phyloP scores from a whole-genome alignment of 1,140 invertebrate species.

The Acarapis woodi region DNA sequence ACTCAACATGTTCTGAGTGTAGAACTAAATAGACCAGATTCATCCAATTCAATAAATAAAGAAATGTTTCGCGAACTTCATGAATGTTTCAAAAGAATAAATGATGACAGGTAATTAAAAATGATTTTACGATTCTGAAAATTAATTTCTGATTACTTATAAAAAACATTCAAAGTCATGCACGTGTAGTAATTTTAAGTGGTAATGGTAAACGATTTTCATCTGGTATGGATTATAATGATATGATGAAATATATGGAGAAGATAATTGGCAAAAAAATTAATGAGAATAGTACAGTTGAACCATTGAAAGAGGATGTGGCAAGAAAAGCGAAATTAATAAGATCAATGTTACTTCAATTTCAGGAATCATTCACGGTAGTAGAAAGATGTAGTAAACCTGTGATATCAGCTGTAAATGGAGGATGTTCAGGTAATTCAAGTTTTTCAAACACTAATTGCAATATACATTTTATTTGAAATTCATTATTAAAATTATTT shows the following conservation, averaged over 20 bases:
- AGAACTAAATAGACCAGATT: constrained; percentile 60
- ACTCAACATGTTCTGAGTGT: constrained; percentile 61
- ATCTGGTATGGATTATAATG: constrained; percentile 26
- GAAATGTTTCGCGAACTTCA: constrained; percentile 43
- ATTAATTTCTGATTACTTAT: constrained; percentile 22
- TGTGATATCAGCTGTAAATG: constrained; percentile 57
- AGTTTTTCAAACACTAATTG: too few species aligned
- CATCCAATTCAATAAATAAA: constrained; percentile 49
- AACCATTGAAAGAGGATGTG: constrained; percentile 29
- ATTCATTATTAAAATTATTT: too few species aligned
- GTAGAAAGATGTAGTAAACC: constrained; percentile 66
- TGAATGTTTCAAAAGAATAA: constrained; percentile 6
- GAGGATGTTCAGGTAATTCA: too few species aligned
- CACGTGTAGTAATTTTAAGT: constrained; percentile 50
- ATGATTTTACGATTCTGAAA: constrained; percentile 36
- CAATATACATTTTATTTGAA: too few species aligned
- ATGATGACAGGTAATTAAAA: constrained; percentile 19
- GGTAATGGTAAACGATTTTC: constrained; percentile 49
- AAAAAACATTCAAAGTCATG: constrained; percentile 21
- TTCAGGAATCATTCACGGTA: constrained; percentile 42
- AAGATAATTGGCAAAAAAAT: constrained; percentile 5
- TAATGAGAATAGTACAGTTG: constrained; percentile 22
- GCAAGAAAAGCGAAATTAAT: constrained; percentile 41
- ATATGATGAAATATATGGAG: constrained; percentile 11
- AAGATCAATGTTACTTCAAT: constrained; percentile 29